Base-by-base conservation (phyloP, 2,797 vertebrate species). In the Betta splendens region DNA sequence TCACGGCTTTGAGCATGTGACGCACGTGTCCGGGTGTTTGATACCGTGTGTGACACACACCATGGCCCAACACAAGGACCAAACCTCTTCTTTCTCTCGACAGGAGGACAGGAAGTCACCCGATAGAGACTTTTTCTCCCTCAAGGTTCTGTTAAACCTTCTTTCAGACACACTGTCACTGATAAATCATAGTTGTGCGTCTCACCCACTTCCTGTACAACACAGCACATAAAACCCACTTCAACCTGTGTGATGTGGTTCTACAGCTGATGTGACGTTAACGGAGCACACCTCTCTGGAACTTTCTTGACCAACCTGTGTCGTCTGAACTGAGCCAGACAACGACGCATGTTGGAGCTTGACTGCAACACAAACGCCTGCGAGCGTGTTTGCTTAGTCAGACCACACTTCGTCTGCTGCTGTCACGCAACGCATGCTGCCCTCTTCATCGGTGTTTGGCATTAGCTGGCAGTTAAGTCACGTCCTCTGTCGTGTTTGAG, bases 31-130 rank as follows among this genome's bases (percentile, higher is more conserved):
- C n/a, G n/a, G n/a, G n/a, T n/a, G n/a, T n/a, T n/a, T n/a, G n/a
- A n/a, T n/a, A n/a, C n/a, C n/a, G n/a, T n/a, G n/a, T n/a, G n/a
- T n/a, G n/a, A 21, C 5, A 10, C 4, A 18, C 22, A 37, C 29
- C 29, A 73, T 18, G 25, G 56, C 38, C 54, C 40, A 55, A 76
- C 49, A 57, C 21, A 51, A 18, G 64, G 21, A 81, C 55, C 69
- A 77, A 61, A 44, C 26, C 2, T 38, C 10, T 29, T 36, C 32
- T 77, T 49, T 76, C 64, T 84, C 57, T 85, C 68, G 71, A 85
- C 91, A 93, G 91, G 89, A 86, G 72, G 47, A 79, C 75, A 80
- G n/a, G n/a, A n/a, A 66, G 61, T 72, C 81, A 15, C 59, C 87
- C 47, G 82, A 87, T 48, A 85, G 52, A 80, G 84, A 91, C 36